These are phyloP conservation scores for Ciconia nigra DNA, from an alignment of 2,797 vertebrate genomes.

Conservation along the genomic window DNA sequence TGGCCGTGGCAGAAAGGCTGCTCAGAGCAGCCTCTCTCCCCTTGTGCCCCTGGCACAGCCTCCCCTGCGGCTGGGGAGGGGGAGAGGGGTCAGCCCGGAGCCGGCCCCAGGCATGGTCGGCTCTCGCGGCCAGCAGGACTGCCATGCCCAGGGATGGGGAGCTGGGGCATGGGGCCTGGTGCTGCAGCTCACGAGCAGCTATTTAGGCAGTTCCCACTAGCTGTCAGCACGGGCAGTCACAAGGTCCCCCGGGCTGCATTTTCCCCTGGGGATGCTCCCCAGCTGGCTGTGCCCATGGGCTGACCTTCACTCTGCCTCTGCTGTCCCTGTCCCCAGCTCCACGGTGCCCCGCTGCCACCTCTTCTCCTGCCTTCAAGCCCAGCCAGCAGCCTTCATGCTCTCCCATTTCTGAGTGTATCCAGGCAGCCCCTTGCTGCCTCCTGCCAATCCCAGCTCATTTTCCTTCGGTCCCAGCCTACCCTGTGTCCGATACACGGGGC, in stretches of 20 bases:
- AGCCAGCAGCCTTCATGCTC: not conserved
- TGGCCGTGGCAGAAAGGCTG: not conserved
- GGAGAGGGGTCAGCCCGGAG: not conserved
- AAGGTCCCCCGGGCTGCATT: not conserved
- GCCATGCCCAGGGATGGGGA: not conserved
- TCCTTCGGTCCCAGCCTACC: not conserved
- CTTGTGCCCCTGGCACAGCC: not conserved
- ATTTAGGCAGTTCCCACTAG: not conserved
- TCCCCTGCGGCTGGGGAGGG: not conserved
- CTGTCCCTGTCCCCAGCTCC: not conserved
- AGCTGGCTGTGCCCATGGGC: not conserved
- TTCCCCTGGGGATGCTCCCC: not conserved
- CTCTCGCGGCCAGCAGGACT: not conserved
- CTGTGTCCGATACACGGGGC: rapidly evolving
- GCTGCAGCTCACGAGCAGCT: not conserved
- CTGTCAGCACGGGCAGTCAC: not conserved
- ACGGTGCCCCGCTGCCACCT: not conserved
- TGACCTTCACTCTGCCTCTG: not conserved
- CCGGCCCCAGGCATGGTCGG: not conserved
- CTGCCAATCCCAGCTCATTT: not conserved
- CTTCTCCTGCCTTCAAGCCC: not conserved
- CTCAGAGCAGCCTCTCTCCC: not conserved
- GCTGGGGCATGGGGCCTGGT: too few species aligned
- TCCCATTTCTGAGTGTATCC: not conserved
- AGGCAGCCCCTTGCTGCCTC: not conserved